Evolutionary conservation across 2,888 invertebrate genomes (phyloP).

Genomic region (Apamea anceps): DNA sequence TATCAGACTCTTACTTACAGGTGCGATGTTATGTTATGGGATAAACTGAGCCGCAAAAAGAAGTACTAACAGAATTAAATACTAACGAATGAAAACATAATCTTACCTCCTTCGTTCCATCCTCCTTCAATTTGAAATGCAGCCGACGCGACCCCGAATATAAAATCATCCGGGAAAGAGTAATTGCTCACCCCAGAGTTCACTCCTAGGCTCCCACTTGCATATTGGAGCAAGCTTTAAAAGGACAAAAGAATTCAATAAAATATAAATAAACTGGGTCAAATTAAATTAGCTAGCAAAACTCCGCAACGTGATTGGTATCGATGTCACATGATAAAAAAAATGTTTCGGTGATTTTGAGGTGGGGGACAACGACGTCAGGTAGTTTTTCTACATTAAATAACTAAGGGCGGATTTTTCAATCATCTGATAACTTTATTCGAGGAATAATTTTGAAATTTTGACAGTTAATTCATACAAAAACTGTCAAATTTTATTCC

Average conservation of each 20-base stretch:
- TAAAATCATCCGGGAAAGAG: slow-evolving; percentile 90
- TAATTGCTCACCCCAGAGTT: slow-evolving; percentile 81
- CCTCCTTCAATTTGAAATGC: slow-evolving; percentile 92
- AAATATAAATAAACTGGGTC: background rate
- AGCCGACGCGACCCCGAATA: slow-evolving; percentile 91
- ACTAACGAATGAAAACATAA: background rate
- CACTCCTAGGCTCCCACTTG: slow-evolving; percentile 72
- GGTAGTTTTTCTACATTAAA: background rate
- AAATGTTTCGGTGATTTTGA: background rate
- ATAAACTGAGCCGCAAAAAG: background rate
- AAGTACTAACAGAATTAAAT: background rate
- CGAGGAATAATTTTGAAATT: too few species aligned
- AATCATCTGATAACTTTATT: too few species aligned
- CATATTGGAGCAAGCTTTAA: slow-evolving; percentile 77
- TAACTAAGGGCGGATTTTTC: too few species aligned
- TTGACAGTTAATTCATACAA: too few species aligned
- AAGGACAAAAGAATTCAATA: background rate
- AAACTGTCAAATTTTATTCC: too few species aligned
- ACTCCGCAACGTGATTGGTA: background rate
- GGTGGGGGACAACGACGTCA: background rate
- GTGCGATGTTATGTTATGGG: background rate
- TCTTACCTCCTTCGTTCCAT: slow-evolving; percentile 87
- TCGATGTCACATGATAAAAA: background rate
- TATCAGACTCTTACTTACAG: too few species aligned
- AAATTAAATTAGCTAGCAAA: background rate